A percentile compares a stretch with the other conserved stretches of the same genome.
Conservation (phyloP, 1,140 invertebrate species). For the Choristoneura fumiferana region DNA sequence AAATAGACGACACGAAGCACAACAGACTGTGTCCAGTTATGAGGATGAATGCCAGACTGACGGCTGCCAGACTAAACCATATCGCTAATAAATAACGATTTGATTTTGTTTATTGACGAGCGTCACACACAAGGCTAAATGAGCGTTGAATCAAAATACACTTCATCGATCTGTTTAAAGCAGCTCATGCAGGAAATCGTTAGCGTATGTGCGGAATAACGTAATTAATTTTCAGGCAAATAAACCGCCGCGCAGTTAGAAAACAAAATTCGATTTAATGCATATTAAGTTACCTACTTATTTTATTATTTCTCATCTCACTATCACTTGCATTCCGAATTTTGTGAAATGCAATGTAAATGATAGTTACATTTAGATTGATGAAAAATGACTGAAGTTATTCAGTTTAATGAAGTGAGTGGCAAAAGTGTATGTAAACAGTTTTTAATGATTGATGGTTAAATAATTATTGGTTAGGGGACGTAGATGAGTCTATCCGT, state of each 20-base stretch:
- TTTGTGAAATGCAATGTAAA: too few relatives aligned
- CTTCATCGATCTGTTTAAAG: neutral
- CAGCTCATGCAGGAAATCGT: slow-evolving; percentile 6
- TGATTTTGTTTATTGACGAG: slow-evolving; percentile 15
- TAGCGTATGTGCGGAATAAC: neutral
- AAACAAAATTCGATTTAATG: too few relatives aligned
- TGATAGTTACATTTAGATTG: too few relatives aligned
- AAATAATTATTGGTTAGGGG: too few relatives aligned
- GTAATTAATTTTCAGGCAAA: neutral
- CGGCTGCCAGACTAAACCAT: slow-evolving; percentile 16
- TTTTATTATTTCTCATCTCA: too few relatives aligned
- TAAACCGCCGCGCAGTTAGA: neutral
- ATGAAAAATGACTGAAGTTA: too few relatives aligned
- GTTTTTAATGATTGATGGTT: too few relatives aligned
- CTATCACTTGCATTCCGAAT: too few relatives aligned
- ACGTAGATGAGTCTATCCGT: too few relatives aligned
- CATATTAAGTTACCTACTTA: too few relatives aligned
- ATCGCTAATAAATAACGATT: slow-evolving; percentile 8
- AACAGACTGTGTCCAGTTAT: neutral
- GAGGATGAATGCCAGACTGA: slow-evolving; percentile 11
- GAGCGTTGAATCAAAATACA: slow-evolving; percentile 5
- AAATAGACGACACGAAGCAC: slow-evolving; percentile 22
- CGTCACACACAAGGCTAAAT: slow-evolving; percentile 4
- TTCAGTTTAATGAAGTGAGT: too few relatives aligned
- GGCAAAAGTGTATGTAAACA: too few relatives aligned